A percentile compares a stretch with the other conserved stretches of the same genome.
Evolutionary conservation across 2,113 vertebrate species (phyloP).

Genomic region (Pseudorasbora parva): DNA sequence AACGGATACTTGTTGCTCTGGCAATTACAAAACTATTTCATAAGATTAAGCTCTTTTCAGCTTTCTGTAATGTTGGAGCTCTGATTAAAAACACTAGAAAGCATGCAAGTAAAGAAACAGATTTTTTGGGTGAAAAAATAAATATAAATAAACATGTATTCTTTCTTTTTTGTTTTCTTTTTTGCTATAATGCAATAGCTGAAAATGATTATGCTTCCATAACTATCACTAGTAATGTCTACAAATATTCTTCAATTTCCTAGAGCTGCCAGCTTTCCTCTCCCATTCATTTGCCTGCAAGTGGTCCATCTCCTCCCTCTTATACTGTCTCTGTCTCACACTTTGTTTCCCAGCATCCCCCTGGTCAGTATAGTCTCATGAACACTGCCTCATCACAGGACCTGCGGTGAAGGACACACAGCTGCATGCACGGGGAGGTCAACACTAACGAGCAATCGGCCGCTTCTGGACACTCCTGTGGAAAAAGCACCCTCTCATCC

Average conservation of each 20-base stretch:
- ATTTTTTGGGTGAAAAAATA: too few relatives aligned
- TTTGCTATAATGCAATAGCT: too few relatives aligned
- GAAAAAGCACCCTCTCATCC: slow-evolving; percentile 59
- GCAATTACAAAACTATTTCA: too few relatives aligned
- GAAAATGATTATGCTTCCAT: too few relatives aligned
- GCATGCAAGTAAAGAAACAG: too few relatives aligned
- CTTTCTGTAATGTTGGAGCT: not conserved
- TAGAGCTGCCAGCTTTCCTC: not conserved
- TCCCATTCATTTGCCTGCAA: not conserved
- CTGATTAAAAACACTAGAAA: not conserved
- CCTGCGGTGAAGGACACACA: slow-evolving; percentile 57
- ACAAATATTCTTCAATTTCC: not conserved
- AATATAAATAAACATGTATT: too few relatives aligned
- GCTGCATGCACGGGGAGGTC: slow-evolving; percentile 66
- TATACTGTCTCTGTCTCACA: not conserved
- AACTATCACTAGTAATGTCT: not conserved
- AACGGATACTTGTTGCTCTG: not conserved
- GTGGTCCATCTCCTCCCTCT: not conserved
- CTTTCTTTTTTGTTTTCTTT: too few relatives aligned
- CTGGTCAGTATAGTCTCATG: not conserved
- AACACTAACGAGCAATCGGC: slow-evolving; percentile 68
- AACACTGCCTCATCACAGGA: not conserved
- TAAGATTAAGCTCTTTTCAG: not conserved
- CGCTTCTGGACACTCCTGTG: slow-evolving; percentile 50
- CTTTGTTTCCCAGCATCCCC: not conserved